phyloP scores from a whole-genome alignment of 2,797 vertebrate genomes.

The Mareca penelope region DNA sequence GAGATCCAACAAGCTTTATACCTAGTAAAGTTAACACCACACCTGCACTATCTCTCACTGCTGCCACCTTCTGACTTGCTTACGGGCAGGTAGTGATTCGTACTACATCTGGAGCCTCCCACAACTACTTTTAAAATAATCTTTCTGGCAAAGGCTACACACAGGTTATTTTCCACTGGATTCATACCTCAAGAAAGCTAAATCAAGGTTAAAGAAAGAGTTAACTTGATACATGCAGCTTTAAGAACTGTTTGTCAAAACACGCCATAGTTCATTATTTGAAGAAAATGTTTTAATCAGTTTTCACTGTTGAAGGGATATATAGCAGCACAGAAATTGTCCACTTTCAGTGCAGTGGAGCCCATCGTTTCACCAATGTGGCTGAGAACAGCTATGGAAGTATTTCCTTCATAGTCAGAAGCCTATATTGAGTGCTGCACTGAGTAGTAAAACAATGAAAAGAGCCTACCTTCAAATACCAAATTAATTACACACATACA shows the following conservation, averaged over 20 bases:
- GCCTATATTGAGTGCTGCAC: background rate
- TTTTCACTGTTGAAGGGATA: background rate
- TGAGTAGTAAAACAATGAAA: background rate
- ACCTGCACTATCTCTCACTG: background rate
- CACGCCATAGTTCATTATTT: background rate
- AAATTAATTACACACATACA: background rate
- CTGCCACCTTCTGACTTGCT: background rate
- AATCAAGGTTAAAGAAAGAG: background rate
- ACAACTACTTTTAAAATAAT: background rate
- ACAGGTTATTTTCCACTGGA: background rate
- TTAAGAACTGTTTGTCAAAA: background rate
- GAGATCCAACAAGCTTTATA: background rate
- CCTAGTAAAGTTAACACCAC: background rate
- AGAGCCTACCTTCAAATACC: background rate
- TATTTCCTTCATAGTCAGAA: background rate
- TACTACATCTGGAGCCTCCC: background rate
- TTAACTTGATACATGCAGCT: background rate
- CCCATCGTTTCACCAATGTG: accelerated
- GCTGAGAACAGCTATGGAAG: background rate
- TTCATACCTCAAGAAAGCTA: background rate
- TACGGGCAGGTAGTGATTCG: background rate
- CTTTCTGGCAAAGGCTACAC: background rate
- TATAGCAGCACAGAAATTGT: background rate
- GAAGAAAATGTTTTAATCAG: background rate
- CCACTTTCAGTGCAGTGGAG: background rate